Evolutionary conservation across 2,888 invertebrate genomes (phyloP).

Genomic region (Apotomis betuletana): DNA sequence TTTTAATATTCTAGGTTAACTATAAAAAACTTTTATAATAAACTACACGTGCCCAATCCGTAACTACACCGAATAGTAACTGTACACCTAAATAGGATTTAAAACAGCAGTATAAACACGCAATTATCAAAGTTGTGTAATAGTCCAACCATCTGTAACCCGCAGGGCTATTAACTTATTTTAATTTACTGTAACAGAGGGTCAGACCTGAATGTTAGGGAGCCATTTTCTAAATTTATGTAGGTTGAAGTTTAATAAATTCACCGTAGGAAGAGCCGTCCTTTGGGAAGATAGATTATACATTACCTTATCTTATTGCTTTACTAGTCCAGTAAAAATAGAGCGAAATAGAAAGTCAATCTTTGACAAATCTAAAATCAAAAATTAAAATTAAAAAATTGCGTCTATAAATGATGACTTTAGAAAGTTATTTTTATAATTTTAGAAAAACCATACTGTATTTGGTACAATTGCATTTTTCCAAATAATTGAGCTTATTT

Average conservation of each 20-base stretch:
- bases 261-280: not conserved
- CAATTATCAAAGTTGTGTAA: conserved; percentile 30
- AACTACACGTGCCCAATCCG: not conserved
- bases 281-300: conserved; percentile 12
- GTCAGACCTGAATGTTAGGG: conserved; percentile 18
- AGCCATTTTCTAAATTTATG: conserved; percentile 33
- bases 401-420: too few species aligned
- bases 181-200: conserved; percentile 24
- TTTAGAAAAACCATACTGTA: too few species aligned
- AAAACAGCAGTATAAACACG: conserved; percentile 6
- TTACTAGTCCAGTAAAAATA: not conserved
- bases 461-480: too few species aligned
- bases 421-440: too few species aligned
- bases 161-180: conserved; percentile 37
- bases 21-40: too few species aligned
- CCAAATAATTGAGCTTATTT: too few species aligned
- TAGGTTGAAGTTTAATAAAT: conserved; percentile 26
- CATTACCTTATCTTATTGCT: not conserved
- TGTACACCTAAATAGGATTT: not conserved
- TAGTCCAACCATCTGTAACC: conserved; percentile 26
- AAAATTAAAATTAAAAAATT: too few species aligned
- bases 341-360: too few species aligned
- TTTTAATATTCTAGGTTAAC: too few species aligned
- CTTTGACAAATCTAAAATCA: too few species aligned
- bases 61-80: not conserved